Evolutionary conservation across 1,140 invertebrate genomes (phyloP), one percentile per base, ranked within the genome.

Genomic region (Solenopsis invicta): DNA sequence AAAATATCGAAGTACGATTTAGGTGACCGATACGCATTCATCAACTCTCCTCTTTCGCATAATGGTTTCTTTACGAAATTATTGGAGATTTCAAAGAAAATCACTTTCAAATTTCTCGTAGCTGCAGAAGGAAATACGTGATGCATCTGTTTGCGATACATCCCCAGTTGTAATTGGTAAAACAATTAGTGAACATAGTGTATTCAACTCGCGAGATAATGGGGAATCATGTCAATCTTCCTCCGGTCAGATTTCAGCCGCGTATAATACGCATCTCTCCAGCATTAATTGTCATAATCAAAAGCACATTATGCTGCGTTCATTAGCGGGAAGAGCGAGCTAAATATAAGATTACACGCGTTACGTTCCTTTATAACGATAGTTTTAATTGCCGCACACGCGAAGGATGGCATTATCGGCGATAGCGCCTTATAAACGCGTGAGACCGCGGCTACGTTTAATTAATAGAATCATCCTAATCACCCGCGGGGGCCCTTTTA

Each of bases 401-500:
- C 37, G n/a, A 45, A 59, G 64, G 64, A 54, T 13, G 6, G 4
- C 18, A 18, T 74, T 29, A 84, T 84, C 41, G 69, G 9, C 18
- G 52, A 82, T 74, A 61, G 21, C 16, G 24, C 24, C n/a, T 45
- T 34, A 56, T 34, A 61, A 18, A 48, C 41, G 67, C 41, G 41
- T 56, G 29, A 69, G 41, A 72, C 13, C 9, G 54, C 24, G 9
- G 21, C 41, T 62, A 75, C 69, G 16, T 84, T 84, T 84, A 74
- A 84, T 84, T 84, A 84, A 84, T 75, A 62, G 34, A 84, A 84
- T 74, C 78, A 72, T 74, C 13, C 69, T 75, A 75, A 84, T 84
- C 69, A 50, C 54, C 29, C 80, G 24, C 24, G 24, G 41, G 8
- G 45, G 41, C 37, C 24, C 41, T 61, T 82, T 56, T 59, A 37